A percentile compares a stretch with the other conserved stretches of the same genome.
Conservation (phyloP, 2,888 invertebrate species). For the Polylopha cassiicola region DNA sequence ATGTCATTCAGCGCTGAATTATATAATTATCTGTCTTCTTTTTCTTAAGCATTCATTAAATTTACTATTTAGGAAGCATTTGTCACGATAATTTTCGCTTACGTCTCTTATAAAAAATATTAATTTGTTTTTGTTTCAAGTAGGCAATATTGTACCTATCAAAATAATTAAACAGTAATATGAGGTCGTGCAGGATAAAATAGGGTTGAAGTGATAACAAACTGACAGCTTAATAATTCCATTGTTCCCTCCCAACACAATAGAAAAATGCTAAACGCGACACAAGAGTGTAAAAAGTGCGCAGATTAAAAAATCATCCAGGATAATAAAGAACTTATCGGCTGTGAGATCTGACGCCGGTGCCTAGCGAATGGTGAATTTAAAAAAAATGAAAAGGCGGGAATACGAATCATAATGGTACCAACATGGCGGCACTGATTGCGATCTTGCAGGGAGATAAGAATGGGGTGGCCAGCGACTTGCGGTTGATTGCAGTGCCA, state of each 20-base stretch:
- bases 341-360: slow-evolving; percentile 69
- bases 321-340: slow-evolving; percentile 74
- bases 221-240: slow-evolving; percentile 14
- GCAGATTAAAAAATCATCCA: slow-evolving; percentile 73
- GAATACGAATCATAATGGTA: slow-evolving; percentile 73
- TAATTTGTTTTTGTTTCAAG: no score
- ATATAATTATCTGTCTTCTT: no score
- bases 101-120: no score
- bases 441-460: slow-evolving; percentile 67
- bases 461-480: slow-evolving; percentile 62
- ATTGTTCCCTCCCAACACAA: slow-evolving; percentile 39
- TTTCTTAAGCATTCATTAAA: no score
- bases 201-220: slow-evolving; percentile 1
- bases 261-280: slow-evolving; percentile 58
- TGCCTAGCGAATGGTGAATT: slow-evolving; percentile 55
- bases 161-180: no score
- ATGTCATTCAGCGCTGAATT: no score
- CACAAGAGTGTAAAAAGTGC: slow-evolving; percentile 50
- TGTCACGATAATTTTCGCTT: no score
- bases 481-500: slow-evolving; percentile 54
- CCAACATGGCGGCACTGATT: slow-evolving; percentile 71
- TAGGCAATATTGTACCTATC: no score
- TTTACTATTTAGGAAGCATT: no score
- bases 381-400: slow-evolving; percentile 66
- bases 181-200: not conserved